Base-by-base conservation (phyloP, 1,140 invertebrate species). In the Agraylea sexmaculata region DNA sequence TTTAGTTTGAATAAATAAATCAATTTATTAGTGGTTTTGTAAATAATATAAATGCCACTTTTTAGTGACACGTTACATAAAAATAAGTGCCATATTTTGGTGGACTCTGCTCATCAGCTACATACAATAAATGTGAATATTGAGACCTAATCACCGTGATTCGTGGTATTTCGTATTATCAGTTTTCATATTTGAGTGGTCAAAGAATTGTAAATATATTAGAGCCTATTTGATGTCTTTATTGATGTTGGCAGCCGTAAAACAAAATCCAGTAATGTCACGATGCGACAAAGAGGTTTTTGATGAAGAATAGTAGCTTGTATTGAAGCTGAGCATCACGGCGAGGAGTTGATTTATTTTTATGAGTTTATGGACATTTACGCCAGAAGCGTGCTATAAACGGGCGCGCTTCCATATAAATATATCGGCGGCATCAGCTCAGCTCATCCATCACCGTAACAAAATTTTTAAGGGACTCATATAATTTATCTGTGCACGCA, bases 341-440 rank as follows among this genome's bases (percentile, higher is more conserved):
- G 45, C 41, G 46, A 40, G 41, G 40, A 43, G 43, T 41, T 28
- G 27, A 37, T 20, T 40, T 29, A 40, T 36, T 49, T 45, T 49
- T 49, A 49, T 49, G 43, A 32, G 36, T 46, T 49, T 45, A 49
- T 49, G 39, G 43, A 45, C 43, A 43, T 46, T 38, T 43, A 41
- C 40, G 30, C 33, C 31, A 45, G 40, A 43, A 49, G 40, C 39
- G 43, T 49, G 43, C 43, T 41, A 49, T 49, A 49, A 49, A 49
- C n/a, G n/a, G n/a, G n/a, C n/a, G n/a, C n/a, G n/a, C n/a, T 46
- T 41, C 37, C 31, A 41, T 36, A 37, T 43, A 46, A 36, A 43
- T 49, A 43, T 49, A 36, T 42, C 16, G 31, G 35, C 43, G 31
- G 40, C 32, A 43, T n/a, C n/a, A 43, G 35, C 37, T 49, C 43